Evolutionary conservation across 2,797 vertebrate genomes (phyloP).

Genomic region (Anabacerthia variegaticeps): DNA sequence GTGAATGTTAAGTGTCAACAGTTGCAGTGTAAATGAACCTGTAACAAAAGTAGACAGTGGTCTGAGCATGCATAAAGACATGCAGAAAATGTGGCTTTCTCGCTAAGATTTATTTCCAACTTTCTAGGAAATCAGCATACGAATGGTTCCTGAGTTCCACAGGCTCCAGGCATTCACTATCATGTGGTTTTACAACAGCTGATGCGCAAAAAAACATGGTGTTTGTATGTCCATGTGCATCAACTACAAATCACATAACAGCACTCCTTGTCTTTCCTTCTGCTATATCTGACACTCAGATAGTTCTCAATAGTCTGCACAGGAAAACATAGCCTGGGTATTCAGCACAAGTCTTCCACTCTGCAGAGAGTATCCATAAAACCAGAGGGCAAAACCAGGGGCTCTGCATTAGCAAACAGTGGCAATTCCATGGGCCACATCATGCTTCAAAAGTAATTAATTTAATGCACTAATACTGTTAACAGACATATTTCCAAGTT

Average conservation of each 20-base stretch:
- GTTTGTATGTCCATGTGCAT: rapidly evolving
- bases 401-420: rapidly evolving
- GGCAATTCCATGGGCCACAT: neutral
- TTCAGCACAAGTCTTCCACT: neutral
- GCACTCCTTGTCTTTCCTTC: neutral
- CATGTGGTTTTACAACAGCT: neutral
- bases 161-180: neutral
- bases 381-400: neutral
- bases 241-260: neutral
- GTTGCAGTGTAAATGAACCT: neutral
- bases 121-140: neutral
- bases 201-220: neutral
- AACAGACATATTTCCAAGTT: neutral
- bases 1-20: neutral
- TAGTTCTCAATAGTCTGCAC: neutral
- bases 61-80: neutral
- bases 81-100: neutral
- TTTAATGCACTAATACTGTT: neutral
- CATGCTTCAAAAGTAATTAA: neutral
- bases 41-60: neutral
- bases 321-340: neutral
- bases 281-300: neutral
- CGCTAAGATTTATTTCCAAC: neutral
- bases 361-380: neutral
- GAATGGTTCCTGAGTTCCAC: neutral